Evolutionary conservation across 2,797 vertebrate genomes (phyloP).

Genomic region (Siniperca undulata): DNA sequence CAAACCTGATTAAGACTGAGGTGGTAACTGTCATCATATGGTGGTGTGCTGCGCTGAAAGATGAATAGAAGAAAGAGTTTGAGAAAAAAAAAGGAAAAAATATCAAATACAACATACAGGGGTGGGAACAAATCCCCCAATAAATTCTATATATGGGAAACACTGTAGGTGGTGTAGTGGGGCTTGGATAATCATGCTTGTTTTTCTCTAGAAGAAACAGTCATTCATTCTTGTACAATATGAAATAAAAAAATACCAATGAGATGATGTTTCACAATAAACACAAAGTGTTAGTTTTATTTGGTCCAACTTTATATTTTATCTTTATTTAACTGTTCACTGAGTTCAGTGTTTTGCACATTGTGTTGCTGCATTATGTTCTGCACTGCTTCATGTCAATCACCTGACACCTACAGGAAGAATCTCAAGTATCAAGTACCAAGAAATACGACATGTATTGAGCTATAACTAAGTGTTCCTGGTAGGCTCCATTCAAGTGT

Average conservation of each 20-base stretch:
- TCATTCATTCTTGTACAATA: neutral
- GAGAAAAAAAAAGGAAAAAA: neutral
- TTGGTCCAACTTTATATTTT: slow-evolving; percentile 2
- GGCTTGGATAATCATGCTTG: neutral
- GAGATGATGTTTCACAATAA: neutral
- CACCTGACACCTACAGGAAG: neutral
- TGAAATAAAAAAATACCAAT: neutral
- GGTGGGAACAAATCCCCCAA: neutral
- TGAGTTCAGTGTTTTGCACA: neutral
- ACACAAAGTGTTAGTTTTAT: slow-evolving; percentile 8
- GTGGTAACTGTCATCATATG: no score
- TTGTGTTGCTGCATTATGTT: neutral
- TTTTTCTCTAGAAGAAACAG: slow-evolving; percentile 4
- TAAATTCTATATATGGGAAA: neutral
- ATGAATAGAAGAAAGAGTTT: neutral
- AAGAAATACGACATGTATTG: neutral
- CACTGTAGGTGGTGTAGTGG: neutral
- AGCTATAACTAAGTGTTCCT: neutral
- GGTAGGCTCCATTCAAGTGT: neutral
- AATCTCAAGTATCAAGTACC: neutral
- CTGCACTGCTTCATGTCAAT: neutral
- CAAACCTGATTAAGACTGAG: neutral
- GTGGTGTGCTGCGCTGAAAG: neutral
- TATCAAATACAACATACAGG: neutral
- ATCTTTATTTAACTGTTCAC: neutral